phyloP scores from a whole-genome alignment of 2,797 vertebrate species.

The Parauchenoglanis punctatus region DNA sequence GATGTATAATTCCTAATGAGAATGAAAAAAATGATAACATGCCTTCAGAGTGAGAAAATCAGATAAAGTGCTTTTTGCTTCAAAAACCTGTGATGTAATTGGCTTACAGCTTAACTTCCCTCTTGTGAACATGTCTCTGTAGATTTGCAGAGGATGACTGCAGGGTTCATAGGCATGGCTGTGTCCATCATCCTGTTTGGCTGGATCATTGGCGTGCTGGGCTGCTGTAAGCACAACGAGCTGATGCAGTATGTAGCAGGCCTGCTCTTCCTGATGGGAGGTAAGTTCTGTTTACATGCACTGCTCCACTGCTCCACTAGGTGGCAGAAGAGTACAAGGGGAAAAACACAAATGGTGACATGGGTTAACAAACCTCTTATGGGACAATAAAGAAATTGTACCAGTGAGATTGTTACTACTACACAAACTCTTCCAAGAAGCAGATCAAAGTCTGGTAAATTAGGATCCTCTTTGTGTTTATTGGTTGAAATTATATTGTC shows the following conservation, averaged over 20 bases:
- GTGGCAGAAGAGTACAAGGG: conserved; percentile 11
- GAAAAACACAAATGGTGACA: background rate
- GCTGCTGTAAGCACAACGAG: conserved; percentile 90
- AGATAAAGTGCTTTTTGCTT: conserved; percentile 1
- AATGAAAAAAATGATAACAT: conserved; percentile 4
- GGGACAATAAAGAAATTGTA: background rate
- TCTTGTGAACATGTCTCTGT: conserved; percentile 28
- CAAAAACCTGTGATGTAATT: background rate
- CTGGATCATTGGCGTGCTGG: conserved; percentile 89
- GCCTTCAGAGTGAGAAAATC: background rate
- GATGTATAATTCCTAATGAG: background rate
- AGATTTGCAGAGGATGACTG: conserved; percentile 93
- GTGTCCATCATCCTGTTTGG: conserved; percentile 92
- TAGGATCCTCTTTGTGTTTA: background rate
- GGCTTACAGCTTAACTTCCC: background rate
- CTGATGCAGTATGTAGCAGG: conserved; percentile 97
- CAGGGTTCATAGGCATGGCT: conserved; percentile 92
- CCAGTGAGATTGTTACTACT: background rate
- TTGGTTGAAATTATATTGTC: background rate
- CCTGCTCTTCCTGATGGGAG: conserved; percentile 94
- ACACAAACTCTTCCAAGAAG: background rate
- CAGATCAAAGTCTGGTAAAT: background rate
- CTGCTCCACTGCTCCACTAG: conserved; percentile 19
- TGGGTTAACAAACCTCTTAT: background rate
- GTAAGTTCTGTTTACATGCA: conserved; percentile 71